Evolutionary conservation across 2,888 invertebrate genomes (phyloP), one percentile per base, ranked within the genome.

Genomic region (Cantharis rustica): DNA sequence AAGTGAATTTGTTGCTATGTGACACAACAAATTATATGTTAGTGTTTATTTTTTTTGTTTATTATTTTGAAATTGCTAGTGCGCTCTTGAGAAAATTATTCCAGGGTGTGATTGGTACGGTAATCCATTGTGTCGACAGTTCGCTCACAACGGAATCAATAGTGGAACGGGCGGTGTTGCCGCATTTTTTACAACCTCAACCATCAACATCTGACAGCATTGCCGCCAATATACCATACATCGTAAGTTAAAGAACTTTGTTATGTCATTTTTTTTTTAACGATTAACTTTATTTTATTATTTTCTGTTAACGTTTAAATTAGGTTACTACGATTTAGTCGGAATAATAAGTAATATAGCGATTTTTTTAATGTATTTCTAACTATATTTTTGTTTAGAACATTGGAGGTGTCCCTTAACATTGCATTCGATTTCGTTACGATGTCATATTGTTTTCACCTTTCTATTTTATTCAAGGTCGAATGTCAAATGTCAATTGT

Each of bases 1-100:
- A 47, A 74, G 74, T 74, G 71, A 77, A 77, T 71, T 77, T 77
- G 77, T 74, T 77, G 73, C 74, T 77, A 77, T 77, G 77, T 77
- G 77, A 77, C 71, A 77, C 61, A 71, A 68, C 61, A 16, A 16
- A 27, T 17, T 31, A 47, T 61, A 26, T 61, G 20, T 64, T 31
- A 62, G 73, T 77, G 73, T 74, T 74, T 23, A 74, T 74, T 77
- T 63, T 63, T 77, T 77, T 71, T 68, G 73, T 77, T 77, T 71
- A n/a, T 77, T 77, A 31, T 71, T 77, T 77, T 77, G 68, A 73
- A 63, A 77, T 66, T 61, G 70, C 23, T 73, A 70, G 75, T 75
- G 75, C 69, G 47, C 68, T 72, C 61, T 62, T 68, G 23, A 66
- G 47, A 66, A 23, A 66, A 66, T 20, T 66, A 26, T 75, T 47